Evolutionary conservation across 2,797 vertebrate genomes (phyloP).

Genomic region (Aeoliscus strigatus): DNA sequence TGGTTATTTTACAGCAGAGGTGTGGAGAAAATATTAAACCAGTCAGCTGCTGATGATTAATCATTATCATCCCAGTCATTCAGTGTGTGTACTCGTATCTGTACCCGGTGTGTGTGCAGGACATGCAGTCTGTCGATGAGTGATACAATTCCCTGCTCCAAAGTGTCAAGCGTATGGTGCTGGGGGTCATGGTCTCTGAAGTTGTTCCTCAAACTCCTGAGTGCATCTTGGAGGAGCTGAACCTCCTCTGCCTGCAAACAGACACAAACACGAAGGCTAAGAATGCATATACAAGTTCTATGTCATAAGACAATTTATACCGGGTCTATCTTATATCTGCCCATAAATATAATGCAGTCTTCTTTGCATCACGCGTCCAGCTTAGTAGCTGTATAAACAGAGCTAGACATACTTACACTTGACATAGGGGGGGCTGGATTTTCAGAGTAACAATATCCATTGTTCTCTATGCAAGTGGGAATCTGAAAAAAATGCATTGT

Average conservation of each 20-base stretch:
- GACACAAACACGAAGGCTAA: conserved; percentile 17
- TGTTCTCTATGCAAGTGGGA: conserved; percentile 74
- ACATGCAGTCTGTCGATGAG: conserved; percentile 87
- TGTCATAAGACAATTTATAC: too few relatives aligned
- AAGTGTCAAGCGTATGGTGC: conserved; percentile 95
- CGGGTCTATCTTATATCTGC: too few relatives aligned
- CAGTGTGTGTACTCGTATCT: conserved; percentile 12
- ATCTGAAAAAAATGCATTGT: conserved; percentile 41
- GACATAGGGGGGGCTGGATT: conserved; percentile 72
- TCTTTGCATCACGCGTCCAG: too few relatives aligned
- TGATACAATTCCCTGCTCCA: conserved; percentile 94
- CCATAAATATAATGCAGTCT: too few relatives aligned
- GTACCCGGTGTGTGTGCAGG: conserved; percentile 75
- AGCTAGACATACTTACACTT: conserved; percentile 73
- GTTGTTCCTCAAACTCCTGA: conserved; percentile 90
- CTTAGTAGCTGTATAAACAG: too few relatives aligned
- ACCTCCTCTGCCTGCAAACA: conserved; percentile 81
- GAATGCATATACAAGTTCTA: too few relatives aligned
- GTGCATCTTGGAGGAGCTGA: conserved; percentile 88
- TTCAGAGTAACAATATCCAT: conserved; percentile 78
- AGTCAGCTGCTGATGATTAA: too few relatives aligned
- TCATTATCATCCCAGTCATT: too few relatives aligned
- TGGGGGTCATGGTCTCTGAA: conserved; percentile 93
- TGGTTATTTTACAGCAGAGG: background rate
- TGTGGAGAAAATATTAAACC: too few relatives aligned